Evolutionary conservation across 2,888 invertebrate genomes (phyloP).

Genomic region (Sminthurinus aureus): DNA sequence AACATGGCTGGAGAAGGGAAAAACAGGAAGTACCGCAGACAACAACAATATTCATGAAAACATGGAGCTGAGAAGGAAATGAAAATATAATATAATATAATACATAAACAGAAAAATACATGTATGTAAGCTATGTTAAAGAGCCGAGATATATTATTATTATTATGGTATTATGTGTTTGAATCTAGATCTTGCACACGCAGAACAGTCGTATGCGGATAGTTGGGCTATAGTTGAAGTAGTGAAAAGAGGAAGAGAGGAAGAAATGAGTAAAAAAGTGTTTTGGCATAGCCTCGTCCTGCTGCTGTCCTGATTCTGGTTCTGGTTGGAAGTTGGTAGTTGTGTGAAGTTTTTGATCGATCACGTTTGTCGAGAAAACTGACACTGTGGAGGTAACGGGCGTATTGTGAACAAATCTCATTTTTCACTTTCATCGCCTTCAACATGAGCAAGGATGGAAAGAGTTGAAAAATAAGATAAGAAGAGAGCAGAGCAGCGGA

Average conservation of each 20-base stretch:
- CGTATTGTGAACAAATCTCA: conserved; percentile 43
- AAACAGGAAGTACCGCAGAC: too few species aligned
- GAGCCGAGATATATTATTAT: too few species aligned
- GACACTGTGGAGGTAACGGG: conserved; percentile 34
- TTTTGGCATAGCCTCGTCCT: neutral
- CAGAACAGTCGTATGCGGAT: too few species aligned
- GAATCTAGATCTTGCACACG: too few species aligned
- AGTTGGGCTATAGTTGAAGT: neutral
- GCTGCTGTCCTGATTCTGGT: neutral
- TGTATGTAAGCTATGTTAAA: too few species aligned
- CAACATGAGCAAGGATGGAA: neutral
- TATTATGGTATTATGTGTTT: too few species aligned
- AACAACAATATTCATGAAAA: too few species aligned
- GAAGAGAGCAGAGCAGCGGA: too few species aligned
- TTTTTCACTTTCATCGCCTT: conserved; percentile 41
- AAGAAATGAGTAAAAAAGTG: neutral
- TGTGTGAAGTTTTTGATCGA: conserved; percentile 41
- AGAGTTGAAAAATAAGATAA: too few species aligned
- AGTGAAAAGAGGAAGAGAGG: neutral
- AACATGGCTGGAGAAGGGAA: too few species aligned
- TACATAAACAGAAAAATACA: neutral
- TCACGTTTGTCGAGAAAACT: conserved; percentile 41
- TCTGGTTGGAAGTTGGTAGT: neutral
- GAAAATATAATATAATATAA: neutral
- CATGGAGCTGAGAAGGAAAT: neutral